Evolutionary conservation across 2,888 invertebrate species (phyloP), one percentile per base, ranked within the genome.

Genomic region (Anarsia innoxiella): DNA sequence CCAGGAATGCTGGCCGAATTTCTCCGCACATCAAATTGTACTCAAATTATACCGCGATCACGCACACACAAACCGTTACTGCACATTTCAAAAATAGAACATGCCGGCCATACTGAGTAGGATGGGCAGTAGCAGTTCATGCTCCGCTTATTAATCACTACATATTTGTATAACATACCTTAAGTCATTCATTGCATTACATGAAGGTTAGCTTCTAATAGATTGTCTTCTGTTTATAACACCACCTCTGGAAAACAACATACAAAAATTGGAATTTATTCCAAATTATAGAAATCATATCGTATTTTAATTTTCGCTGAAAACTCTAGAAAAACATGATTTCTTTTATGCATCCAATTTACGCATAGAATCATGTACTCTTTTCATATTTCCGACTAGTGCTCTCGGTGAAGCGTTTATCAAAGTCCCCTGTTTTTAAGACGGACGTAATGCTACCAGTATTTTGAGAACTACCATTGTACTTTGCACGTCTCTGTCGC

Each of bases 71-170:
- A 56, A 79, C 83, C 80, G 82, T 83, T 83, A 80, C 69, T 76
- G 82, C 80, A 80, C 80, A 82, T 80, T 83, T 82, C 79, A 78
- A 66, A 82, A 80, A 78, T 83, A 79, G 83, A 77, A 77, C 79
- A 67, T 61, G 69, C 76, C 79, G 75, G 80, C 78, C 83, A 83
- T 83, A 79, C 69, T 66, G 75, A 83, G 72, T 67, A 65, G 70
- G 64, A 62, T 60, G 66, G 65, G 57, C 69, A 53, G 77, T 76
- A 71, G 75, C 71, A 60, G 56, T 59, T 69, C 82, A 74, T 76
- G 83, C 56, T 51, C 54, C 46, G 83, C 63, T 71, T 82, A 78
- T 76, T 80, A 83, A 83, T 67, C 67, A 80, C 75, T 26, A 26
- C 53, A 63, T 70, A 75, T 78, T 78, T 75, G 66, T 78, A 80